phyloP scores from a whole-genome alignment of 2,113 vertebrate genomes.

The Pterocles gutturalis region DNA sequence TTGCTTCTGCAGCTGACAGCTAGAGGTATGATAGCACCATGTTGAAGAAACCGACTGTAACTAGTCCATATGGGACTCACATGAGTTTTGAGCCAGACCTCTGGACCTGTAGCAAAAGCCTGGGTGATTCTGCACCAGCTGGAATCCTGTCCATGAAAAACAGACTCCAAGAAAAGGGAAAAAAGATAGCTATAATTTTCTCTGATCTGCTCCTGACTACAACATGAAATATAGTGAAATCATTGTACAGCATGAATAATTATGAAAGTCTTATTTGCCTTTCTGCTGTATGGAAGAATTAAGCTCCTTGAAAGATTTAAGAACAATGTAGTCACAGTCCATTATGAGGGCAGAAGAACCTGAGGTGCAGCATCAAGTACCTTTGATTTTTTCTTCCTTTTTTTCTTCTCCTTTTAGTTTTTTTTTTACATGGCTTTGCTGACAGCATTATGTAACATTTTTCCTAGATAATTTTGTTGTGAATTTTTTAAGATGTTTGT shows the following conservation, averaged over 20 bases:
- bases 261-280: not conserved
- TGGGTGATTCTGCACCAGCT: not conserved
- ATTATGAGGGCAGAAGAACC: not conserved
- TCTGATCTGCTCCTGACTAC: not conserved
- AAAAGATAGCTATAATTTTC: not conserved
- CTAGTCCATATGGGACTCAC: not conserved
- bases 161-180: not conserved
- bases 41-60: not conserved
- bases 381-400: not conserved
- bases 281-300: not conserved
- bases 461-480: not conserved
- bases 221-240: not conserved
- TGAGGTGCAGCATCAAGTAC: not conserved
- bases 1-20: not conserved
- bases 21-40: not conserved
- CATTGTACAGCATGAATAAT: not conserved
- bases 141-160: not conserved
- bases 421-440: not conserved
- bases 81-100: not conserved
- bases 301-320: not conserved
- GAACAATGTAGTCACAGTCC: not conserved
- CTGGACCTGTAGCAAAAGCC: not conserved
- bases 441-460: not conserved
- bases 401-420: not conserved
- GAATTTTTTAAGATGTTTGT: constrained; percentile 13